A percentile compares a stretch with the other conserved stretches of the same genome.
Conservation (phyloP, 2,888 invertebrate genomes). For the Mythimna pallens region DNA sequence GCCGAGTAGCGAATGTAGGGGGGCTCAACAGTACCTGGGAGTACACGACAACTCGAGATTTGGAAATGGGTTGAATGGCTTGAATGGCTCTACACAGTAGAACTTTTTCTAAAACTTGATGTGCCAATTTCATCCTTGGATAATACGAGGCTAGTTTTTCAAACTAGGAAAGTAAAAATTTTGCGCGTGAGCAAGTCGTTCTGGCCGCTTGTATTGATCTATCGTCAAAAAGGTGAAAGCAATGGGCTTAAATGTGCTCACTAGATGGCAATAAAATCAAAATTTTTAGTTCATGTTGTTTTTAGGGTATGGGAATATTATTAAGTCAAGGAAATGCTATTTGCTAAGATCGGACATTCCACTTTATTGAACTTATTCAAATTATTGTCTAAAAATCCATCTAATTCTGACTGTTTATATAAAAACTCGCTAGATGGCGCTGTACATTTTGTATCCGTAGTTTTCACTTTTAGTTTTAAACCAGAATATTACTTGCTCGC, state of each 20-base stretch:
- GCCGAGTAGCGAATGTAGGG: slow-evolving; percentile 11
- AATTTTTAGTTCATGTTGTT: no score
- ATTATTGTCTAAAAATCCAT: no score
- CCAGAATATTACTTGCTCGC: not conserved
- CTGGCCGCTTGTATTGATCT: not conserved
- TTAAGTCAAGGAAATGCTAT: no score
- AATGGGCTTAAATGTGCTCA: no score
- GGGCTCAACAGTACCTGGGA: not conserved
- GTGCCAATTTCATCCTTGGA: not conserved
- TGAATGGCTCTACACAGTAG: not conserved
- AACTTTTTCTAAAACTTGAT: not conserved
- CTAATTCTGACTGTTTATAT: no score
- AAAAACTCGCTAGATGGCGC: no score
- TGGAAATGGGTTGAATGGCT: not conserved
- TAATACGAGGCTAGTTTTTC: not conserved
- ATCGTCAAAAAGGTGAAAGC: not conserved
- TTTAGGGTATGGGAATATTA: no score
- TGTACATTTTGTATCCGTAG: no score
- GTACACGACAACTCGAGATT: not conserved
- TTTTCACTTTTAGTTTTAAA: not conserved
- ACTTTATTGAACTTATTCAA: no score
- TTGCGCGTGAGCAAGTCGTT: not conserved
- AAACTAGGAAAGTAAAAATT: not conserved
- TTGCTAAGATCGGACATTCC: no score
- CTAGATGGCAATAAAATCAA: no score